Percentiles rank a stretch among this genome's conserved stretches.
Conservation (phyloP, 1,140 invertebrate genomes). For the Bombus superbus region DNA sequence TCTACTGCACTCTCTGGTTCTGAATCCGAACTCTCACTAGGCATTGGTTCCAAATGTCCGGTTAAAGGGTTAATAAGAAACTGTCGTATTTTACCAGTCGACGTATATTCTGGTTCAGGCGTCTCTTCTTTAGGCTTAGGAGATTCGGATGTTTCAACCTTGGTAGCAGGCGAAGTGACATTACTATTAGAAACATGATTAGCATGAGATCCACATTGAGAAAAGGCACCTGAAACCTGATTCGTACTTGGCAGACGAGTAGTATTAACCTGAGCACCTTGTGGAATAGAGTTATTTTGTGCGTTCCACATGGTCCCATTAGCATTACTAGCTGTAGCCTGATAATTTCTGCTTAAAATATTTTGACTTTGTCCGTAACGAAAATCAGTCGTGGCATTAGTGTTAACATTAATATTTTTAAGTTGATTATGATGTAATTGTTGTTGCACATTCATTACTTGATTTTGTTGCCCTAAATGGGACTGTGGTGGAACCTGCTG, state of each 20-base stretch:
- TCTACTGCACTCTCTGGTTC: slow-evolving; percentile 82
- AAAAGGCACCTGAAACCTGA: slow-evolving; percentile 74
- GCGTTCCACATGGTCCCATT: slow-evolving; percentile 76
- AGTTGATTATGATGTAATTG: slow-evolving; percentile 81
- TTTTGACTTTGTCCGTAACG: slow-evolving; percentile 82
- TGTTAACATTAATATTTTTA: slow-evolving; percentile 79
- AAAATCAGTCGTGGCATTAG: slow-evolving; percentile 79
- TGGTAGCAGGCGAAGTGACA: slow-evolving; percentile 42
- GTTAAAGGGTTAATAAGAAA: slow-evolving; percentile 95
- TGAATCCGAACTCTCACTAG: slow-evolving; percentile 85
- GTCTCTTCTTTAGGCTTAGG: slow-evolving; percentile 63
- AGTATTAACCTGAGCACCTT: slow-evolving; percentile 72
- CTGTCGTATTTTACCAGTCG: slow-evolving; percentile 85
- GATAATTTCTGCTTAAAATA: slow-evolving; percentile 80
- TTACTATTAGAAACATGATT: slow-evolving; percentile 62
- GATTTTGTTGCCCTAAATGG: slow-evolving; percentile 72
- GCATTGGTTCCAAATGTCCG: slow-evolving; percentile 92
- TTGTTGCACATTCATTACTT: slow-evolving; percentile 79
- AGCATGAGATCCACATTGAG: slow-evolving; percentile 60
- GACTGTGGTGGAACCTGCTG: slow-evolving; percentile 78
- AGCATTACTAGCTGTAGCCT: slow-evolving; percentile 56
- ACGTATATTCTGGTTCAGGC: slow-evolving; percentile 80
- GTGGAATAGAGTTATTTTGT: slow-evolving; percentile 71
- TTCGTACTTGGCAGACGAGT: slow-evolving; percentile 63
- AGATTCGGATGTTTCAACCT: slow-evolving; percentile 56